phyloP scores from a whole-genome alignment of 37 sponge, comb jelly and placozoan genomes.

The Spongilla lacustris region DNA sequence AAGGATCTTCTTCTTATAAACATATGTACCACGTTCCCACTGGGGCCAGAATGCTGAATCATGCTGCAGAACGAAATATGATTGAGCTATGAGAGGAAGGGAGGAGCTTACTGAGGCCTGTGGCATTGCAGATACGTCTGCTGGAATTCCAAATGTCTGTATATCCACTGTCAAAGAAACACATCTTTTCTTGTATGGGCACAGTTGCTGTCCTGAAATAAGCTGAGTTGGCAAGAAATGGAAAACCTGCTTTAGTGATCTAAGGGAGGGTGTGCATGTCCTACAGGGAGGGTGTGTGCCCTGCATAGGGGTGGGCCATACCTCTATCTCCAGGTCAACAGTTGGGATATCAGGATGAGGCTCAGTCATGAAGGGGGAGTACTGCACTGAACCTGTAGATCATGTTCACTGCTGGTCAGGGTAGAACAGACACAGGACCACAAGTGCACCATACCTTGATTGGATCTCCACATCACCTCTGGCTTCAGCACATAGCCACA shows the following conservation, averaged over 20 bases:
- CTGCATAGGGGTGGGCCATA: not conserved
- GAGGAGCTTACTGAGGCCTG: conserved; percentile 26
- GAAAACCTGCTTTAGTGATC: no score
- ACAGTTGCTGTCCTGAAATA: conserved; percentile 64
- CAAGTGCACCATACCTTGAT: not conserved
- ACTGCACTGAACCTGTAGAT: not conserved
- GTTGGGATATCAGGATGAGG: conserved; percentile 52
- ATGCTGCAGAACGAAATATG: not conserved
- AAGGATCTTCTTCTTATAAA: conserved; percentile 23
- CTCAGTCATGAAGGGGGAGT: conserved; percentile 38
- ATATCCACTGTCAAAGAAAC: conserved; percentile 38
- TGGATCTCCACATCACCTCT: conserved; percentile 49
- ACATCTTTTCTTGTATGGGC: conserved; percentile 40
- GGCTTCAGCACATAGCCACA: conserved; percentile 89
- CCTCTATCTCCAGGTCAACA: conserved; percentile 63
- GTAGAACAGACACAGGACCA: not conserved
- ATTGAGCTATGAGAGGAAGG: not conserved
- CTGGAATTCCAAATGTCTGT: conserved; percentile 49
- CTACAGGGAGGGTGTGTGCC: no score
- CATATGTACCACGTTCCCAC: conserved; percentile 22
- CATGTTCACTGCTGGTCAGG: not conserved
- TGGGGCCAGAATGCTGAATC: conserved; percentile 30
- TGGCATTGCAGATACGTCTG: conserved; percentile 24
- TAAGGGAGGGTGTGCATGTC: not conserved
- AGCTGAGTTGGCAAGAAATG: conserved; percentile 38